A percentile compares a stretch with the other conserved stretches of the same genome.
phyloP scores from a whole-genome alignment of 2,113 vertebrate genomes.

The Notechis scutatus region DNA sequence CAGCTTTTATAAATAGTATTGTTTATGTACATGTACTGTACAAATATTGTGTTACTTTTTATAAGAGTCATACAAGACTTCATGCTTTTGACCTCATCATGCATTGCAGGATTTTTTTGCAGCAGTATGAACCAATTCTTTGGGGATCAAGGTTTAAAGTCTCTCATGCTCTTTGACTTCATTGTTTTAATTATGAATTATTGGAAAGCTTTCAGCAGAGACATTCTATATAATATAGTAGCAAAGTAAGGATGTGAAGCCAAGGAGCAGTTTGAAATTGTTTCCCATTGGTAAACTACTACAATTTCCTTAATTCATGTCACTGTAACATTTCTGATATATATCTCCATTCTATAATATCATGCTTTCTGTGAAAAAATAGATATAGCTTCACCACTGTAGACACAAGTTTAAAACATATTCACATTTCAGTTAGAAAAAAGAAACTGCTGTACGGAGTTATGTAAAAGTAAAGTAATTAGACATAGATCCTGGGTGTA shows the following conservation, averaged over 20 bases:
- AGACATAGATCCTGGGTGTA: neutral
- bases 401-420: constrained; percentile 49
- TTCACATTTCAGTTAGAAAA: constrained; percentile 56
- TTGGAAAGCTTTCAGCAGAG: constrained; percentile 62
- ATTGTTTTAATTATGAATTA: constrained; percentile 67
- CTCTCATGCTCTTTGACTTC: constrained; percentile 74
- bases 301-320: constrained; percentile 32
- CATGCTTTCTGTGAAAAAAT: constrained; percentile 58
- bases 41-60: neutral
- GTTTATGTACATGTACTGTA: neutral
- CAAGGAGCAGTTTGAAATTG: constrained; percentile 23
- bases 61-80: neutral
- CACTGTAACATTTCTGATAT: constrained; percentile 33
- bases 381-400: constrained; percentile 56
- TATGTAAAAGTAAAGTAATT: constrained; percentile 7
- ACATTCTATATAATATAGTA: constrained; percentile 60
- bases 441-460: constrained; percentile 32
- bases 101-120: constrained; percentile 41
- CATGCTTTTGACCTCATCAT: constrained; percentile 24
- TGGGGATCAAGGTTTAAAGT: constrained; percentile 51
- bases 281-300: constrained; percentile 42
- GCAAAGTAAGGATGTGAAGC: constrained; percentile 48
- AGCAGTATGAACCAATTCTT: constrained; percentile 46
- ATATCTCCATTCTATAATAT: neutral
- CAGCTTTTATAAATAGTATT: neutral